A percentile compares a stretch with the other conserved stretches of the same genome.
Conservation (phyloP, 2,113 vertebrate genomes). For the Peromyscus polionotus region DNA sequence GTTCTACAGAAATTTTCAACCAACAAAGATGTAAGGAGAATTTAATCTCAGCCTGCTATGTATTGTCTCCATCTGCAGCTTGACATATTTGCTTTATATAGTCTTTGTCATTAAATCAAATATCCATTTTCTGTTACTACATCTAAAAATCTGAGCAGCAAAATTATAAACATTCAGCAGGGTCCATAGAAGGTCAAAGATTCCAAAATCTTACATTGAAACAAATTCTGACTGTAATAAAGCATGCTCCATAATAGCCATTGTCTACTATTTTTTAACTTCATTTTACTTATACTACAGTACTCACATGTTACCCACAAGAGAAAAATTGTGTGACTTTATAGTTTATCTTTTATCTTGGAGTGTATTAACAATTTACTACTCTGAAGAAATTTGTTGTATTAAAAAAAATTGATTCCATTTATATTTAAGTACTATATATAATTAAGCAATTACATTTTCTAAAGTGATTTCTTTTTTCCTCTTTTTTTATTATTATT, state of each 20-base stretch:
- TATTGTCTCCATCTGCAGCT: constrained; percentile 34
- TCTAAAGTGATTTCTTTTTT: neutral
- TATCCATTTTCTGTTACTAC: constrained; percentile 50
- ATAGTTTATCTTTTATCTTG: neutral
- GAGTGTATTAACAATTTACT: neutral
- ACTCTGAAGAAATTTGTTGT: neutral
- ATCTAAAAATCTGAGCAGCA: constrained; percentile 62
- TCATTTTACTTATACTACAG: constrained; percentile 47
- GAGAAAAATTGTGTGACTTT: neutral
- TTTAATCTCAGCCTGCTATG: constrained; percentile 39
- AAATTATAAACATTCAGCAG: constrained; percentile 37
- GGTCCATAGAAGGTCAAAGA: constrained; percentile 53
- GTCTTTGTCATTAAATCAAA: constrained; percentile 74
- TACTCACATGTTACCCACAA: neutral
- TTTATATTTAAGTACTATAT: constrained; percentile 33
- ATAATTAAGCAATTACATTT: neutral
- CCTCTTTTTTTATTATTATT: too few relatives aligned
- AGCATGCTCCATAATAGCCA: constrained; percentile 19
- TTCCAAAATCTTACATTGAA: constrained; percentile 74
- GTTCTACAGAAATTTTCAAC: neutral
- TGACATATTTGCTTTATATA: constrained; percentile 55
- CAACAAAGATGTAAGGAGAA: neutral
- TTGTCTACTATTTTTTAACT: neutral
- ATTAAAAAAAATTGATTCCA: neutral
- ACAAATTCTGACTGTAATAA: constrained; percentile 71